Evolutionary conservation across 1,140 invertebrate genomes (phyloP).

Genomic region (Heliothis virescens): DNA sequence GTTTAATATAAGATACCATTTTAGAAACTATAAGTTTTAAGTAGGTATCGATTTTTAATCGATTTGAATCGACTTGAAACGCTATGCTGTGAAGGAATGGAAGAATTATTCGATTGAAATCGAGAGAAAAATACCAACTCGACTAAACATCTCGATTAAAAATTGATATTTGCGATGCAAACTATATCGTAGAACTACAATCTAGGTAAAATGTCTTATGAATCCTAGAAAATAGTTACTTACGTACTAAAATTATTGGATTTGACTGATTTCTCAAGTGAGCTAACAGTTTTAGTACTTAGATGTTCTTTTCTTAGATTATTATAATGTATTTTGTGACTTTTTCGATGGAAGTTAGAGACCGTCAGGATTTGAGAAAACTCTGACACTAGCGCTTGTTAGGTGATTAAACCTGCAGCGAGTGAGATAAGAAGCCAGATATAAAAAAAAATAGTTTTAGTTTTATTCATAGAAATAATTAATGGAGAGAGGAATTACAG

Average conservation of each 20-base stretch:
- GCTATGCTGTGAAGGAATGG: not conserved
- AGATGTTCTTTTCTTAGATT: conserved; percentile 40
- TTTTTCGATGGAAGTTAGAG: not conserved
- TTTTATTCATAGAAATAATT: not conserved
- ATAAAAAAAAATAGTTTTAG: not conserved
- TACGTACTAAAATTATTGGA: conserved; percentile 39
- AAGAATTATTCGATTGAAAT: not conserved
- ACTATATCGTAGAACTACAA: conserved; percentile 25
- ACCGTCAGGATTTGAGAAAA: no score
- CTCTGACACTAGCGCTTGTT: no score
- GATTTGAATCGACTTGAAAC: no score
- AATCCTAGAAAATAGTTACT: conserved; percentile 36
- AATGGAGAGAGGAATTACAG: not conserved
- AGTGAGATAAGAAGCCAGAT: no score
- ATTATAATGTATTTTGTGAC: conserved; percentile 15
- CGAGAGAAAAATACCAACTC: not conserved
- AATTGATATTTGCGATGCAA: not conserved
- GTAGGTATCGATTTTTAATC: not conserved
- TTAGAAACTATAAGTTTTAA: conserved; percentile 28
- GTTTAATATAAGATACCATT: conserved; percentile 4
- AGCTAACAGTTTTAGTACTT: conserved; percentile 11
- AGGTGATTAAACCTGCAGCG: no score
- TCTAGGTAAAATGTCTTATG: conserved; percentile 43
- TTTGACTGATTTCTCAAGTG: conserved; percentile 42
- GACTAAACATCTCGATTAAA: not conserved